Percentiles rank a stretch among this genome's conserved stretches.
These are phyloP conservation scores for Gymnocephalus cernua DNA, from an alignment of 2,113 vertebrate genomes.

Conservation along the genomic window DNA sequence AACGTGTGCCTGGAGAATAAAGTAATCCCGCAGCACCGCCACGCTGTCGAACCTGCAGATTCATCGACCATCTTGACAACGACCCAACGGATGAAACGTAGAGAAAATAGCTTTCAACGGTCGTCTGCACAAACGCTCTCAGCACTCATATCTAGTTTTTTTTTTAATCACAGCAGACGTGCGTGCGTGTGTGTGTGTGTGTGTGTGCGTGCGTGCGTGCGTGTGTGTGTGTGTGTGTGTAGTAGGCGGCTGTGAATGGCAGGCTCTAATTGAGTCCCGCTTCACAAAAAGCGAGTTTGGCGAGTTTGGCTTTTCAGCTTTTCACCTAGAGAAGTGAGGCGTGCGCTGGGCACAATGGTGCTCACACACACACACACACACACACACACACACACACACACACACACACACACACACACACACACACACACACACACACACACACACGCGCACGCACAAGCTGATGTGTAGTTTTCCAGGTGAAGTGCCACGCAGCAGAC, in stretches of 20 bases:
- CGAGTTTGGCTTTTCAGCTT: constrained; percentile 59
- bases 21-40: neutral
- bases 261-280: constrained; percentile 40
- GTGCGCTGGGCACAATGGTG: constrained; percentile 5
- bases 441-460: constrained; percentile 8
- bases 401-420: constrained; percentile 3
- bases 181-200: constrained; percentile 22
- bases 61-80: too few relatives aligned
- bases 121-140: constrained; percentile 33
- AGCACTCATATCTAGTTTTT: constrained; percentile 8
- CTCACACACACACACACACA: neutral
- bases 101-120: neutral
- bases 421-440: constrained; percentile 9
- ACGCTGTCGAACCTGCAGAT: neutral
- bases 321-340: constrained; percentile 50
- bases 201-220: neutral
- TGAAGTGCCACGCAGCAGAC: constrained; percentile 29
- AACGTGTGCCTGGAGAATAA: neutral
- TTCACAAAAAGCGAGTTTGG: constrained; percentile 54
- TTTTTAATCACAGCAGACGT: constrained; percentile 32
- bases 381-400: constrained; percentile 10
- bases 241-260: constrained; percentile 37
- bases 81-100: too few relatives aligned
- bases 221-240: constrained; percentile 6
- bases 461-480: constrained; percentile 42